Base-by-base conservation (phyloP, 2,797 vertebrate genomes). In the Propithecus deckenii region DNA sequence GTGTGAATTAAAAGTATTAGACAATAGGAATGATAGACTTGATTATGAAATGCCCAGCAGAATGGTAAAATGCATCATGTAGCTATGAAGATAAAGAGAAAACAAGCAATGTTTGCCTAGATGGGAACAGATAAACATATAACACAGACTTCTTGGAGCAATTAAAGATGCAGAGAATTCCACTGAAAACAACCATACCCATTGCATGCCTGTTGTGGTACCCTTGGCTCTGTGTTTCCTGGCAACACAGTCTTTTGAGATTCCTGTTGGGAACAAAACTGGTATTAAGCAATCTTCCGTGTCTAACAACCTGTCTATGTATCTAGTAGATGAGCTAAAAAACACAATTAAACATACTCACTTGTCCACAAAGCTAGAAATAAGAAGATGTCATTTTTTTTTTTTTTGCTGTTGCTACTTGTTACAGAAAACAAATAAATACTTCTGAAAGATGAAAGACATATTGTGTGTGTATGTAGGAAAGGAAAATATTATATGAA, bases 281-380 rank as follows among this genome's bases (percentile, higher is more conserved):
- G 80, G 67, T 97, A 95, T 96, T 98, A 98, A 98, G 97, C 97
- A 98, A 84, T 97, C 97, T 98, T 98, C 97, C 95, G 52, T 97
- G 93, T 98, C 98, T 98, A 98, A 98, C 95, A 98, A 79, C 84
- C 96, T 98, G 97, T 97, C 97, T 98, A 59, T 97, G 46, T 96
- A 98, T 98, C 92, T 95, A 95, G 89, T 96, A 90, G 28, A 97
- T 96, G 84, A 65, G 86, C 96, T 96, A 92, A 98, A 94, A 98
- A 97, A 74, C 25, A 97, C 84, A 98, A 93, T 98, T 98, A 98
- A 91, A 81, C 59, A 92, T 52, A 97, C 96, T 96, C 5, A 4
- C 55, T 97, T 97, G 50, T 81, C 87, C 92, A 74, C 96, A 97
- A 98, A 97, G 38, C 69, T 35, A 97, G 55, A 69, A 96, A 72